A percentile compares a stretch with the other conserved stretches of the same genome.
These are phyloP conservation scores for Melieria crassipennis DNA, from an alignment of 2,888 invertebrate species.

Conservation along the genomic window DNA sequence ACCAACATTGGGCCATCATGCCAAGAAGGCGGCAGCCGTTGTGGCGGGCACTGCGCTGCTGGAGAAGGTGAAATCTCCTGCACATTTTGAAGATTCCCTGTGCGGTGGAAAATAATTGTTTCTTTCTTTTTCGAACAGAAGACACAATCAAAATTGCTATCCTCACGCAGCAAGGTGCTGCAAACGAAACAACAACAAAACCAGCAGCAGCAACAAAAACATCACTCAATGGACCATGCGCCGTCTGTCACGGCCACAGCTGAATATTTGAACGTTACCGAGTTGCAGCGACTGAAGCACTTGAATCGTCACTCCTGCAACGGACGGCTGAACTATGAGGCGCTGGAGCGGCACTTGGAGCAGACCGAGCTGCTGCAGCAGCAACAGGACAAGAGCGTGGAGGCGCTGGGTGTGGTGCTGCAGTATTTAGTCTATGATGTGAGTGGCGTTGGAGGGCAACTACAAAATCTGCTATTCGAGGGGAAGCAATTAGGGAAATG, in stretches of 20 bases:
- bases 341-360: slow-evolving; percentile 47
- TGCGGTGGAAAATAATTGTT: neutral
- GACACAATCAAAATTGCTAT: slow-evolving; percentile 20
- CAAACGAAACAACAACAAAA: slow-evolving; percentile 25
- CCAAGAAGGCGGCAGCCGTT: slow-evolving; percentile 38
- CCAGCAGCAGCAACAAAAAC: slow-evolving; percentile 41
- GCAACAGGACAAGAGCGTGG: slow-evolving; percentile 73
- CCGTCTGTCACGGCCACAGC: slow-evolving; percentile 9
- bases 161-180: slow-evolving; percentile 7
- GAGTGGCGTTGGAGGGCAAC: slow-evolving; percentile 59
- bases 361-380: slow-evolving; percentile 43
- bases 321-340: slow-evolving; percentile 50
- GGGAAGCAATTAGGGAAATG: too few relatives aligned
- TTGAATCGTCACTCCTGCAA: slow-evolving; percentile 57
- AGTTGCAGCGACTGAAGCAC: slow-evolving; percentile 45
- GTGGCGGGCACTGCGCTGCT: slow-evolving; percentile 21
- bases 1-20: slow-evolving; percentile 42
- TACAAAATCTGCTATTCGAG: too few relatives aligned
- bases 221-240: slow-evolving; percentile 25
- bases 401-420: slow-evolving; percentile 85
- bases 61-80: slow-evolving; percentile 40
- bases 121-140: slow-evolving; percentile 30
- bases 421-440: slow-evolving; percentile 85
- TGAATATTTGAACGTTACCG: slow-evolving; percentile 35
- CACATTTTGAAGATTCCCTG: neutral